These are phyloP conservation scores for Phaenicophaeus curvirostris DNA, from an alignment of 2,797 vertebrate species.

Conservation along the genomic window DNA sequence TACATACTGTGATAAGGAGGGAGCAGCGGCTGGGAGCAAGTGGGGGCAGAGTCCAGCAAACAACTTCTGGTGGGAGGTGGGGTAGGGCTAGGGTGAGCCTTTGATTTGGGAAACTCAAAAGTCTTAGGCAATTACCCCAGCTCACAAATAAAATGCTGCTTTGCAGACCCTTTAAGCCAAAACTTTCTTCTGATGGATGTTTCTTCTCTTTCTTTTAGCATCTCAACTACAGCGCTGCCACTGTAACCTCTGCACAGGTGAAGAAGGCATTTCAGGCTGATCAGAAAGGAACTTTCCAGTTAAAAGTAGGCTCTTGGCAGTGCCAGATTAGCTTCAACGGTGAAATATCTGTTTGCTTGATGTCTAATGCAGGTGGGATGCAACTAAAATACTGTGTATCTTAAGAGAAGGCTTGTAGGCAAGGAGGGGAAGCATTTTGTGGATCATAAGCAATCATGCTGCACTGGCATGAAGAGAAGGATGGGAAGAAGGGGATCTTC, in stretches of 20 bases:
- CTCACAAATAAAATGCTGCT: neutral
- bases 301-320: constrained; percentile 52
- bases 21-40: neutral
- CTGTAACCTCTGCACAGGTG: constrained; percentile 66
- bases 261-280: constrained; percentile 75
- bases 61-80: neutral
- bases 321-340: constrained; percentile 70
- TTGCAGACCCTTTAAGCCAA: neutral
- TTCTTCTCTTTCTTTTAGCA: neutral
- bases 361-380: neutral
- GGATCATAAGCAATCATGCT: neutral
- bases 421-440: neutral
- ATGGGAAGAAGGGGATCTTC: neutral
- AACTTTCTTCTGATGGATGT: neutral
- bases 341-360: neutral
- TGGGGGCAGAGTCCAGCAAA: neutral
- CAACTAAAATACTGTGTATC: fast-evolving
- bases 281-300: constrained; percentile 41
- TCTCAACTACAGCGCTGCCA: constrained; percentile 15
- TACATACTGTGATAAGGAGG: neutral
- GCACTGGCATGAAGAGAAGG: neutral
- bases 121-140: neutral
- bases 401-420: neutral
- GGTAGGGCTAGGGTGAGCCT: neutral
- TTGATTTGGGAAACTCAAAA: neutral